phyloP scores from a whole-genome alignment of 2,888 invertebrate species.

The Agrilus biguttatus region DNA sequence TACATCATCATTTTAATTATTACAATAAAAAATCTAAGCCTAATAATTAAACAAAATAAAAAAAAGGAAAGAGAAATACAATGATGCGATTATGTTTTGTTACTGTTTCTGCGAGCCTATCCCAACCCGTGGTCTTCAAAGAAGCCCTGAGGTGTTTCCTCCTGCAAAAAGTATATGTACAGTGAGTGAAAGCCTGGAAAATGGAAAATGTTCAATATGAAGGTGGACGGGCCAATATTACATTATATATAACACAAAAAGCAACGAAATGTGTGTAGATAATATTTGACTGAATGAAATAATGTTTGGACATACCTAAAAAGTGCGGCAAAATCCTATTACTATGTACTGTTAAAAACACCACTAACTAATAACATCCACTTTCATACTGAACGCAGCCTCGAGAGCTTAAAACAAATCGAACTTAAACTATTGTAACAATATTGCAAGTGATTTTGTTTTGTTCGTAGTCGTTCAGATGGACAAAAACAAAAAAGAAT shows the following conservation, averaged over 20 bases:
- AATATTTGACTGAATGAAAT: too few relatives aligned
- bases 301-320: constrained; percentile 8
- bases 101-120: constrained; percentile 22
- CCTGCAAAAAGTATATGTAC: constrained; percentile 59
- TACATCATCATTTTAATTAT: too few relatives aligned
- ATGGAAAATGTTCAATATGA: constrained; percentile 19
- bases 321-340: not conserved
- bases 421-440: too few relatives aligned
- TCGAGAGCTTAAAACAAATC: too few relatives aligned
- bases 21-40: too few relatives aligned
- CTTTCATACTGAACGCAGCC: constrained; percentile 9
- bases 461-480: too few relatives aligned
- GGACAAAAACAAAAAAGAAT: too few relatives aligned
- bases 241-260: constrained; percentile 2
- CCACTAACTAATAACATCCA: constrained; percentile 9
- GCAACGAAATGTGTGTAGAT: constrained; percentile 1
- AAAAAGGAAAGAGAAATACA: too few relatives aligned
- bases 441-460: too few relatives aligned
- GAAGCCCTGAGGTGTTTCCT: constrained; percentile 98
- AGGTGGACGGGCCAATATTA: constrained; percentile 17
- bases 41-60: too few relatives aligned
- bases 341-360: not conserved
- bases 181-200: too few relatives aligned
- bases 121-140: constrained; percentile 98
- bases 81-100: too few relatives aligned